Evolutionary conservation across 2,113 vertebrate genomes (phyloP), one percentile per base, ranked within the genome.

Genomic region (Microcebus tavaratra): DNA sequence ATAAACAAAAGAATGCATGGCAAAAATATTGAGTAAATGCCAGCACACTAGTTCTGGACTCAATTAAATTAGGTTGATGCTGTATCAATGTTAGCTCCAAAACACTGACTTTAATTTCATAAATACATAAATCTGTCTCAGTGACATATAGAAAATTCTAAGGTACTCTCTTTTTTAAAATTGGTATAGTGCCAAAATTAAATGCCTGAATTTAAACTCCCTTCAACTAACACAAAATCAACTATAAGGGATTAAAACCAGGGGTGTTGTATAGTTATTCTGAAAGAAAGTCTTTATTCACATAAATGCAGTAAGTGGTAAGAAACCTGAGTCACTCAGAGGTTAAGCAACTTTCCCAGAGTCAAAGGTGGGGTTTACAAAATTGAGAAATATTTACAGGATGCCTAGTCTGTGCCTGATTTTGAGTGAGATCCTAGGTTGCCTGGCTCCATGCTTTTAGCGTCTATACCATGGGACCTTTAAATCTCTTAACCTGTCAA

Each of bases 11-110:
- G 6, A 90, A 79, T 4, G 17, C 3, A 91, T 8, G 67, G 31
- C 18, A 91, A 97, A 95, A 96, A 95, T 93, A 95, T 11, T 8
- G 13, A 97, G 48, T 21, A 59, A 92, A 36, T 20, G 53, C n/a
- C 93, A 65, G 14, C 25, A 94, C 3, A 90, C 68, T 73, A 88
- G 79, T 63, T 89, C 36, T 95, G 9, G 14, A 39, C 48, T 95
- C n/a, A 83, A 97, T 94, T 95, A 88, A 97, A 72, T 92, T 87
- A 90, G 1, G 59, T 31, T 97, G 36, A 97, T 21, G 42, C 68
- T 39, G 70, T 8, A 87, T 48, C 21, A 95, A 63, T 31, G 20
- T 48, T 65, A 94, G 76, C 7, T 96, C 42, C 82, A 95, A 97
- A 72, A 91, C 5, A 96, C 68, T 73, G 90, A 34, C 31, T 80